Conservation (phyloP, 2,797 vertebrate genomes). For the Anableps anableps region DNA sequence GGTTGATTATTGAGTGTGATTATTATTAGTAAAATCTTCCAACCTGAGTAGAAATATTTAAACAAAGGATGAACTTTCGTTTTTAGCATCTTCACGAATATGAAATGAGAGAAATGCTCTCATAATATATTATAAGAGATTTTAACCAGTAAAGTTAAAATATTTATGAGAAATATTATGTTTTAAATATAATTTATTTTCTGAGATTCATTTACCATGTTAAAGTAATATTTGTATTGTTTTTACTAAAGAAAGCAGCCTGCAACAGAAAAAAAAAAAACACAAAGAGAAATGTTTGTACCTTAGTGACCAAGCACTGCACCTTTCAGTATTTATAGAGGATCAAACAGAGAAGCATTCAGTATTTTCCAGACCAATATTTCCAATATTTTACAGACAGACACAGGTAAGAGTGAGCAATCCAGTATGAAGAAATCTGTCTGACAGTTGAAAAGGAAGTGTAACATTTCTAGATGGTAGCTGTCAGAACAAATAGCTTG, state of each 20-base stretch:
- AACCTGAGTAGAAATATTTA: background rate
- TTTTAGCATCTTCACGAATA: too few species aligned
- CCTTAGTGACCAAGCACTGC: background rate
- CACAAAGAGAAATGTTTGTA: background rate
- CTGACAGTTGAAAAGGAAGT: slow-evolving; percentile 28
- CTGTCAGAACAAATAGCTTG: slow-evolving; percentile 14
- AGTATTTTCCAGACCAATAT: too few species aligned
- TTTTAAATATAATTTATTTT: too few species aligned
- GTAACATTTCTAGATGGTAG: background rate
- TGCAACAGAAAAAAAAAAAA: background rate
- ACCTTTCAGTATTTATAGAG: too few species aligned
- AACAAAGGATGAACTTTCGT: too few species aligned
- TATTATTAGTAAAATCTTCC: background rate
- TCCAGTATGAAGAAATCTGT: slow-evolving; percentile 8
- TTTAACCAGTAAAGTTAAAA: too few species aligned
- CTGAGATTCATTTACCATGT: background rate
- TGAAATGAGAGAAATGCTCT: too few species aligned
- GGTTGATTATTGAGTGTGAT: background rate
- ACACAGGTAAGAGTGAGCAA: slow-evolving; percentile 2
- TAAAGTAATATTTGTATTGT: background rate
- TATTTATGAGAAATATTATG: too few species aligned
- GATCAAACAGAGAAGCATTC: too few species aligned
- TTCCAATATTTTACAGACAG: background rate
- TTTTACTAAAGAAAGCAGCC: too few species aligned
- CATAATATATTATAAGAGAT: too few species aligned